Evolutionary conservation across 2,888 invertebrate species (phyloP), one percentile per base, ranked within the genome.

Genomic region (Seira musarum): DNA sequence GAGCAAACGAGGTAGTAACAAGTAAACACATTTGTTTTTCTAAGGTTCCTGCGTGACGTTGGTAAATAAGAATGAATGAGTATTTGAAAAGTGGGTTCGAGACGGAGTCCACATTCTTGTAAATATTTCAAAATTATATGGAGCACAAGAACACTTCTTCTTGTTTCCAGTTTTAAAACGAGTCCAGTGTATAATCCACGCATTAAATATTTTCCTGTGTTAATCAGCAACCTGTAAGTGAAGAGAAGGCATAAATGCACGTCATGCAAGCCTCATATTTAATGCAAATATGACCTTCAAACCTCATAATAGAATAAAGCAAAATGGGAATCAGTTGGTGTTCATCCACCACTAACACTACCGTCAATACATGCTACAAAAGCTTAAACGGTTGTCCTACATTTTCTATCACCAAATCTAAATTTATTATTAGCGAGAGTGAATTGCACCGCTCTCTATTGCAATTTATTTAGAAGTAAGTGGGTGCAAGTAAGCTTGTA

Each of bases 221-320:
- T 30, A 30, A 30, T 30, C 30, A 30, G 30, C 30, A 30, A 30
- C 30, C 30, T 30, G 30, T 30, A 30, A 5, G 30, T 53, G 2
- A 17, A 8, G 53, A 3, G 60, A 21, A 60, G 13, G 19, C 22
- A 21, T 60, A 5, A 60, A 13, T 19, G 21, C 19, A 60, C 2
- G 60, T 49, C 49, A 30, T 30, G 30, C 53, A 13, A 53, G 17
- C 3, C 53, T 53, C 17, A 60, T 21, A 60, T 19, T 21, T 60
- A 60, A 60, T 60, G 60, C 60, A 21, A 60, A 60, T 60, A 5
- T 60, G 21, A 60, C 60, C 60, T 60, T 60, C 60, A 60, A 60
- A 60, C 60, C 22, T 60, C 60, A 57, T 10, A 21, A 60, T 3
- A 60, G 60, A 60, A 19, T 22, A 60, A 21, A 21, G 49, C 10